Evolutionary conservation across 2,888 invertebrate species (phyloP).

Genomic region (Lasioglossum marginatum): DNA sequence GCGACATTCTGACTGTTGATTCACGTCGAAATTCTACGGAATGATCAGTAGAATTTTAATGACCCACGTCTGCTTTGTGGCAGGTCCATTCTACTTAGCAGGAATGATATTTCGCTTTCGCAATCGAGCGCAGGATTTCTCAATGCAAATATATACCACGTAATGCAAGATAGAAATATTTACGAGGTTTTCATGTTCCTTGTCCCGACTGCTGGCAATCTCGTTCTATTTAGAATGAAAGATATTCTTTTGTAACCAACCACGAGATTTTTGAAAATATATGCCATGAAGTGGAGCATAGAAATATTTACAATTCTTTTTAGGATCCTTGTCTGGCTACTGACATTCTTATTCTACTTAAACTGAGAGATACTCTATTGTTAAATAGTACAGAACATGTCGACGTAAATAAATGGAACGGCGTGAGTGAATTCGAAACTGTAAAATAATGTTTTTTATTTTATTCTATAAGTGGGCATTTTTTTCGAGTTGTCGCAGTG

Average conservation of each 20-base stretch:
- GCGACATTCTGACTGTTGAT: not conserved
- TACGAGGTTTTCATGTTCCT: not conserved
- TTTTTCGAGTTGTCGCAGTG: not conserved
- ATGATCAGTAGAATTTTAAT: not conserved
- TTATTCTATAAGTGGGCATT: not conserved
- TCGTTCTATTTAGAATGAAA: not conserved
- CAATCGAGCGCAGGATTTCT: not conserved
- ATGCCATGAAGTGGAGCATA: not conserved
- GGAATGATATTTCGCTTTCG: not conserved
- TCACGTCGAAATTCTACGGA: not conserved
- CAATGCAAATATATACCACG: not conserved
- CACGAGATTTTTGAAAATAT: not conserved
- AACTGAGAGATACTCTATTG: not conserved
- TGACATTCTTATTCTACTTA: not conserved
- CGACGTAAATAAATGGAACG: not conserved
- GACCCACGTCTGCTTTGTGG: not conserved
- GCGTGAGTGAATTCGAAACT: not conserved
- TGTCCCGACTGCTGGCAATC: not conserved
- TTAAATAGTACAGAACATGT: not conserved
- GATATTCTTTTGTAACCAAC: not conserved
- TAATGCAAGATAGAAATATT: not conserved
- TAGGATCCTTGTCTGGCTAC: rapidly evolving
- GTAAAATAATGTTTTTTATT: not conserved
- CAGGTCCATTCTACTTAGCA: not conserved
- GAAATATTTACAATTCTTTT: not conserved